phyloP scores from a whole-genome alignment of 37 sponge, comb jelly and placozoan species.

The Diacarnus erythraeanus region DNA sequence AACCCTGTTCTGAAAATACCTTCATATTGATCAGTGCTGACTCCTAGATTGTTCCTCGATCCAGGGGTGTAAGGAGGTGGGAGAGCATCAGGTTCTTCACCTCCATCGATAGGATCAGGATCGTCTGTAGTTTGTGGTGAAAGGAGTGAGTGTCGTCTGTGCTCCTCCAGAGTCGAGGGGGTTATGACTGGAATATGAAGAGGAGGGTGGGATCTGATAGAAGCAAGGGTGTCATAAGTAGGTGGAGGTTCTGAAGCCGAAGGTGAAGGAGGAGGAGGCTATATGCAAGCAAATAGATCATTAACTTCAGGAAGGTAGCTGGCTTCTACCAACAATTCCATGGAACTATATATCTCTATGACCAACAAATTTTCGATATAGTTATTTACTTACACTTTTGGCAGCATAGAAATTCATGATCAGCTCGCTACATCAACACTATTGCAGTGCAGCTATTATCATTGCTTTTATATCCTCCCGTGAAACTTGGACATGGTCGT shows the following conservation, averaged over 20 bases:
- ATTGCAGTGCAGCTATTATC: no score
- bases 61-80: constrained; percentile 39
- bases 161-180: background rate
- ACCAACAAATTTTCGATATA: no score
- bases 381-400: no score
- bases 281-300: no score
- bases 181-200: background rate
- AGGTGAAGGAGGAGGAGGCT: constrained; percentile 29
- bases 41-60: background rate
- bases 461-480: no score
- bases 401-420: no score
- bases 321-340: no score
- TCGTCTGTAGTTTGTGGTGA: background rate
- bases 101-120: background rate
- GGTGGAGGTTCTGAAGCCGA: constrained; percentile 27
- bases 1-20: background rate
- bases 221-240: constrained; percentile 15
- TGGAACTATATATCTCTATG: no score
- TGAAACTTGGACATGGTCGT: no score
- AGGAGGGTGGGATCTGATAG: background rate
- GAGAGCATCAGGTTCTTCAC: background rate
- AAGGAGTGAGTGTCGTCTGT: background rate
- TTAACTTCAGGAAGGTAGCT: no score
- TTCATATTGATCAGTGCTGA: background rate
- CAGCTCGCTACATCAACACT: no score